A percentile compares a stretch with the other conserved stretches of the same genome.
These are phyloP conservation scores for Nephrotoma flavescens DNA, from an alignment of 2,888 invertebrate genomes.

Conservation along the genomic window DNA sequence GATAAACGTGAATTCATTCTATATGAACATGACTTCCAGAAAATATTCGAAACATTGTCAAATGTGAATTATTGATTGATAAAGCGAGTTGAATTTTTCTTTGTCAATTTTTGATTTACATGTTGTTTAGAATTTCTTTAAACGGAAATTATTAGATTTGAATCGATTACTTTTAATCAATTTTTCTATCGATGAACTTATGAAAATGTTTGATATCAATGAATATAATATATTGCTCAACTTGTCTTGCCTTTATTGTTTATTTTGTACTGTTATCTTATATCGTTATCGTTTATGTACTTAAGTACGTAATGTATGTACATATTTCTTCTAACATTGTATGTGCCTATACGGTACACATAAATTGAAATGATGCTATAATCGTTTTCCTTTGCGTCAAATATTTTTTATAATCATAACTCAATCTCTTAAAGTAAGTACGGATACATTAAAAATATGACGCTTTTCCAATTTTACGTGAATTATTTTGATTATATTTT, in stretches of 20 bases:
- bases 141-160: not conserved
- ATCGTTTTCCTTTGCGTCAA: not conserved
- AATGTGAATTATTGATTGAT: not conserved
- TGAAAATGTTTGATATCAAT: not conserved
- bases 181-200: not conserved
- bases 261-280: not conserved
- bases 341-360: not conserved
- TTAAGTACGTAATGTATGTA: too few relatives aligned
- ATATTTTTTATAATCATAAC: not conserved
- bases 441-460: not conserved
- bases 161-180: not conserved
- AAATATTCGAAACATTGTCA: not conserved
- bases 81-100: not conserved
- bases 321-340: too few relatives aligned
- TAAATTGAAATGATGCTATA: not conserved
- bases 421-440: not conserved
- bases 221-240: not conserved
- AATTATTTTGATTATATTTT: not conserved
- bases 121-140: not conserved
- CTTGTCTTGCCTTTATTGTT: not conserved
- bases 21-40: too few relatives aligned
- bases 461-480: not conserved
- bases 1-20: not conserved
- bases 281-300: not conserved
- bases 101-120: not conserved